Evolutionary conservation across 2,113 vertebrate genomes (phyloP).

Genomic region (Acrocephalus arundinaceus): DNA sequence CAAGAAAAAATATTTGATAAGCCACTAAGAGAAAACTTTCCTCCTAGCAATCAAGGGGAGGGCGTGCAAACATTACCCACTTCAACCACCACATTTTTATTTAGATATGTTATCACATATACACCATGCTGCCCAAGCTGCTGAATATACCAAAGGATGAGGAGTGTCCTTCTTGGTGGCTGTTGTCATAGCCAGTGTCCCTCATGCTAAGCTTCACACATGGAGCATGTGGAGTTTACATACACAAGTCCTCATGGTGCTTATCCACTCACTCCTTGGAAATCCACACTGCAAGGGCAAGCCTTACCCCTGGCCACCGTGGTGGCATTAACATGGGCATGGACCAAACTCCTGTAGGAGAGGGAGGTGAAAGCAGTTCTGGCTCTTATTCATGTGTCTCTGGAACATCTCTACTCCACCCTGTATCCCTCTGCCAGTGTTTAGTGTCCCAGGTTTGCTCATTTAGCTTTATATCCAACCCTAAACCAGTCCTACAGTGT

Average conservation of each 20-base stretch:
- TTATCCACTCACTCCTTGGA: background rate
- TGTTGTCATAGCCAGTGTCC: background rate
- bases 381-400: background rate
- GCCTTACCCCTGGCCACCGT: background rate
- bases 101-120: background rate
- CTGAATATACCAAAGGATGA: background rate
- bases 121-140: background rate
- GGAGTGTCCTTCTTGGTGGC: background rate
- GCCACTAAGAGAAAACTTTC: background rate
- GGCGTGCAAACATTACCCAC: background rate
- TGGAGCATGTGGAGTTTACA: accelerated
- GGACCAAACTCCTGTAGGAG: background rate
- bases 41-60: background rate
- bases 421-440: background rate
- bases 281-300: background rate
- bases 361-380: background rate
- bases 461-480: background rate
- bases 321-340: background rate
- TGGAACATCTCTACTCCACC: background rate
- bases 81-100: background rate
- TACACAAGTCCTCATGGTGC: background rate
- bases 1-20: background rate
- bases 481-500: background rate
- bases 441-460: background rate
- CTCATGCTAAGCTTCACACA: background rate